Base-by-base conservation (phyloP, 2,888 invertebrate genomes). In the Agriopis leucophaearia region DNA sequence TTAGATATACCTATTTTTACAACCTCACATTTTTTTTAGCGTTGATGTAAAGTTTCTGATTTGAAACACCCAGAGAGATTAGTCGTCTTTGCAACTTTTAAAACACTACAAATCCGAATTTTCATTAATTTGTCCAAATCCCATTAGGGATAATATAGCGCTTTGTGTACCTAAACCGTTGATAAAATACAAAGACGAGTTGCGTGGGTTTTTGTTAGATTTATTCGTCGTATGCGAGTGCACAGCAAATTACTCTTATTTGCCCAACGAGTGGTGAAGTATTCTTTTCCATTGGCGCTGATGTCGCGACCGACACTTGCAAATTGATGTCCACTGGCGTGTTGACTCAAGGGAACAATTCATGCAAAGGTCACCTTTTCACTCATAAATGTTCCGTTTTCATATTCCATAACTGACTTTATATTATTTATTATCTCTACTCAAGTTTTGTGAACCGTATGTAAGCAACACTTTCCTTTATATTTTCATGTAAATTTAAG, bases 161-260 rank as follows among this genome's bases (percentile, higher is more conserved):
- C 47, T 48, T 7, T 27, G 48, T 48, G 12, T 12, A 15, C 15
- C 13, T 8, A 52, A 52, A 55, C 55, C 15, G 54, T 44, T 55
- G 54, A 54, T 54, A 54, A 38, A 54, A 62, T 45, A 54, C 38
- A 42, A 57, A 57, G 57, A 74, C 66, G 58, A 76, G 70, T 71
- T 72, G 82, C 78, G 81, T 82, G 81, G 81, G 84, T 76, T 64
- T 79, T 73, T 57, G 74, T 76, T 78, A 78, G 78, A 80, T 81
- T 81, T 84, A 82, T 81, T 77, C 78, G 76, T 77, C 77, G 76
- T 74, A 75, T 79, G 78, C 77, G 77, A 81, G 78, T 78, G 80
- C 74, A 77, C 74, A 77, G 78, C 79, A 82, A 82, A 83, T 85
- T 84, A 83, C 79, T 79, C 78, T 81, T 85, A 79, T 83, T 85